Evolutionary conservation across 2,113 vertebrate genomes (phyloP), one percentile per base, ranked within the genome.

Genomic region (Regulus satrapa): DNA sequence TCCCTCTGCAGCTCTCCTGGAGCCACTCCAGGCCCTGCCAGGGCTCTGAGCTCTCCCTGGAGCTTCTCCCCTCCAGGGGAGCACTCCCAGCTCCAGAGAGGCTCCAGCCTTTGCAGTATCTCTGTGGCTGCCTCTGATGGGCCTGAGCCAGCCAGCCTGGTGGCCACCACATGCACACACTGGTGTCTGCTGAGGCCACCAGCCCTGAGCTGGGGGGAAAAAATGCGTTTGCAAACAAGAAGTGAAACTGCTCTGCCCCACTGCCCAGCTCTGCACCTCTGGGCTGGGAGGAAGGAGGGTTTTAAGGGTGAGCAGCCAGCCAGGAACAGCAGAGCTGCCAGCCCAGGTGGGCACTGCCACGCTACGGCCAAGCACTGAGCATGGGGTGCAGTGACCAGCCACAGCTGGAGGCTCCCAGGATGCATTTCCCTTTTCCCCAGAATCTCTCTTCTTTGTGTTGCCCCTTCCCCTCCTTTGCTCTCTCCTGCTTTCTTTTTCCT

Each of bases 341-440:
- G 66, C 25, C 52, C 40, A 43, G 32, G 52, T 19, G 8, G 79
- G 62, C 43, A 16, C 15, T 4, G 36, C 64, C 45, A 31, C 0
- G 0, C 7, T 43, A 29, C 0, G 0, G 51, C 55, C 45, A 6
- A 14, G n/a, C 63, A 23, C 26, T 45, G 3, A 4, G 62, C 41
- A 43, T 2, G 0, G 18, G 24, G 23, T 7, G 2, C 63, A 31
- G 10, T 0, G 9, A 40, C 5, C 40, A 21, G 41, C 18, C 24
- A 2, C 1, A 41, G 46, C 46, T 21, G 52, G 54, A n/a, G 40
- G 54, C 54, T 64, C 31, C 15, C 32, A 3, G 13, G 4, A 51
- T 75, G 29, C 48, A 4, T 9, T 49, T 26, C 32, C 63, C 28
- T 54, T 45, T 17, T 3, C 6, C 26, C 32, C 31, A 40, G 1